Evolutionary conservation across 2,888 invertebrate species (phyloP).

Genomic region (Tipula confusa): DNA sequence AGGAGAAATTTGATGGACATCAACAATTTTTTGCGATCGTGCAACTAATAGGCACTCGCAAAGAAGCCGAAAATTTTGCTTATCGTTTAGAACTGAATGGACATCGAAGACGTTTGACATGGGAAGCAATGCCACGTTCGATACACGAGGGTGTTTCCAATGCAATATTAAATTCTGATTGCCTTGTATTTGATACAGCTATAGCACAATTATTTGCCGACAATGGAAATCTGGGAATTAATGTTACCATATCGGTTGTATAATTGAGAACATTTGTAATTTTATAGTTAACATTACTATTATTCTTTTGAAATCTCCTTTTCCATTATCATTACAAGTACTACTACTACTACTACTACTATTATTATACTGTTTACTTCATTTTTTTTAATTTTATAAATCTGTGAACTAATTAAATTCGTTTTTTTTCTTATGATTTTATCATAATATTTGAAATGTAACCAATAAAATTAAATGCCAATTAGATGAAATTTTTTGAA

Average conservation of each 20-base stretch:
- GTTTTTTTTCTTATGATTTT: not conserved
- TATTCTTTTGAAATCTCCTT: not conserved
- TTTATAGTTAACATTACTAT: not conserved
- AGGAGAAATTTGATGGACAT: conserved; percentile 95
- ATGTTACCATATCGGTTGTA: conserved; percentile 96
- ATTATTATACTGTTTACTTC: not conserved
- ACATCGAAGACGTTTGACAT: conserved; percentile 87
- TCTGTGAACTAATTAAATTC: not conserved
- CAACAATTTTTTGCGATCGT: conserved; percentile 98
- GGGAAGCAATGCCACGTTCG: conserved; percentile 98
- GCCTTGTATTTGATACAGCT: conserved; percentile 96
- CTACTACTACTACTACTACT: too few species aligned
- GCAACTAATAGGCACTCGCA: conserved; percentile 95
- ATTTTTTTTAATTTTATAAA: conserved; percentile 3
- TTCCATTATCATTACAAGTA: too few species aligned
- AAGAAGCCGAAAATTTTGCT: conserved; percentile 98
- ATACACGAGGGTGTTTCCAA: conserved; percentile 98
- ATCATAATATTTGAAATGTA: not conserved
- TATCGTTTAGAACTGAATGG: conserved; percentile 96
- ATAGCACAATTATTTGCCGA: conserved; percentile 98
- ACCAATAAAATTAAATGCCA: conserved; percentile 9
- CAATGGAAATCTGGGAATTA: conserved; percentile 98
- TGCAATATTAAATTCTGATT: conserved; percentile 96
- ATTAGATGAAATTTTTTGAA: not conserved
- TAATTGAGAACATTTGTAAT: conserved; percentile 44